These are phyloP conservation scores for Tiphia femorata DNA, from an alignment of 2,888 invertebrate species.

Conservation along the genomic window DNA sequence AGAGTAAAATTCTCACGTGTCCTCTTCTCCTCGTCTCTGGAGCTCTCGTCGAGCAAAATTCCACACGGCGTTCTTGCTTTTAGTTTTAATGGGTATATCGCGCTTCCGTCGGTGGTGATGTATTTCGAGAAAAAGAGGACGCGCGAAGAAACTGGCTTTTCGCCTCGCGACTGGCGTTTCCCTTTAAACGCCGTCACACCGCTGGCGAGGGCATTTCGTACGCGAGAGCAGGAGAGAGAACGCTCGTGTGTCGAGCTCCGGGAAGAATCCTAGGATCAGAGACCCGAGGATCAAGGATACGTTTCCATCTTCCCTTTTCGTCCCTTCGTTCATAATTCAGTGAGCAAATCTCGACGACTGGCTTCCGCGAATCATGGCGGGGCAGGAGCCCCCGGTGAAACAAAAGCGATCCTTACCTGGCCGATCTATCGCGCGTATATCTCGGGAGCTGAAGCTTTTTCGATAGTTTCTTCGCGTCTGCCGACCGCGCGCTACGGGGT, in stretches of 20 bases:
- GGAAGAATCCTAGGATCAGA: constrained; percentile 23
- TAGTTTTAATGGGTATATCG: too few species aligned
- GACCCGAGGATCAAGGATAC: constrained; percentile 33
- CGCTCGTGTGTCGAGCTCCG: constrained; percentile 9
- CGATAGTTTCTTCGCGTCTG: constrained; percentile 19
- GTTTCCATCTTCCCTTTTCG: constrained; percentile 18
- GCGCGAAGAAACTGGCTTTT: neutral
- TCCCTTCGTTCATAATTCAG: constrained; percentile 56
- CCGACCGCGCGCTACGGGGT: constrained; percentile 38
- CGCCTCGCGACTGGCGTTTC: neutral
- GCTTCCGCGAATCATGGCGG: constrained; percentile 58
- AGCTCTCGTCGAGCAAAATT: too few species aligned
- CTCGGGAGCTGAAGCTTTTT: constrained; percentile 52
- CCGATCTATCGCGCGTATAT: constrained; percentile 55
- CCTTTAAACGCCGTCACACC: neutral
- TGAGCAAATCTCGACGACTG: constrained; percentile 59
- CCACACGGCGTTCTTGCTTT: too few species aligned
- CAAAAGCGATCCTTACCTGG: too few species aligned
- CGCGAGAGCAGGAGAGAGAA: constrained; percentile 19
- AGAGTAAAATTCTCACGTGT: neutral
- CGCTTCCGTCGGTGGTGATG: neutral
- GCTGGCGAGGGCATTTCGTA: neutral
- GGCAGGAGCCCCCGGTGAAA: constrained; percentile 14
- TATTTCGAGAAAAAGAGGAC: neutral
- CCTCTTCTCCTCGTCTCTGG: too few species aligned